These are phyloP conservation scores for Cerceris rybyensis DNA, from an alignment of 2,888 invertebrate species.

Conservation along the genomic window DNA sequence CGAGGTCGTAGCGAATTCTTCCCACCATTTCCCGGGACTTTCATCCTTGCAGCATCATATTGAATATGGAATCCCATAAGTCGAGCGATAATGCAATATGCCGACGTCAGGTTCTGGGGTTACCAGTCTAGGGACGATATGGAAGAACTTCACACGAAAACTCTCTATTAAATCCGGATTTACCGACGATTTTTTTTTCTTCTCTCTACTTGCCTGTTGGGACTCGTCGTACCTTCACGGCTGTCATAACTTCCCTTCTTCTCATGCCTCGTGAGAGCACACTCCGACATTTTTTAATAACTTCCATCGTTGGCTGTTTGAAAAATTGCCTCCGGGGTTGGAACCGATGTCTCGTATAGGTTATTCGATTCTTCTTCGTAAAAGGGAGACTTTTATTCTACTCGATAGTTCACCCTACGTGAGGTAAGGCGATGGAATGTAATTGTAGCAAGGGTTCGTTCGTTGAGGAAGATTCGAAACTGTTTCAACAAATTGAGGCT, in stretches of 20 bases:
- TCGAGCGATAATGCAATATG: conserved; percentile 78
- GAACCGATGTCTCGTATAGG: neutral
- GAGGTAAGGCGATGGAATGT: too few relatives aligned
- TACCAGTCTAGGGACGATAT: conserved; percentile 54
- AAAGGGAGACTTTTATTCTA: neutral
- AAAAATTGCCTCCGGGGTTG: neutral
- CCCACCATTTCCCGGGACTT: conserved; percentile 26
- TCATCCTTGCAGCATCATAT: conserved; percentile 65
- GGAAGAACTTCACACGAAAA: conserved; percentile 50
- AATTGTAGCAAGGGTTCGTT: too few relatives aligned
- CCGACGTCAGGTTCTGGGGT: conserved; percentile 72
- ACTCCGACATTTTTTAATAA: conserved; percentile 30
- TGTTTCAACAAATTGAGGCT: too few relatives aligned
- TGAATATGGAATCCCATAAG: conserved; percentile 75
- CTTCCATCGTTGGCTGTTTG: neutral
- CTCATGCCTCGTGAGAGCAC: neutral
- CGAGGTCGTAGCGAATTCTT: conserved; percentile 24
- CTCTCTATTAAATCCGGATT: conserved; percentile 76
- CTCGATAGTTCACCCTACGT: neutral
- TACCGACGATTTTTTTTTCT: conserved; percentile 44
- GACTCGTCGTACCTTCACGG: conserved; percentile 1
- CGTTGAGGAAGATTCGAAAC: too few relatives aligned
- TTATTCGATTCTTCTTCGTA: neutral
- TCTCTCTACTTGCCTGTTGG: neutral
- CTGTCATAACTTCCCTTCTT: conserved; percentile 1